A percentile compares a stretch with the other conserved stretches of the same genome.
Conservation (phyloP, 2,113 vertebrate genomes). For the Lophius piscatorius region DNA sequence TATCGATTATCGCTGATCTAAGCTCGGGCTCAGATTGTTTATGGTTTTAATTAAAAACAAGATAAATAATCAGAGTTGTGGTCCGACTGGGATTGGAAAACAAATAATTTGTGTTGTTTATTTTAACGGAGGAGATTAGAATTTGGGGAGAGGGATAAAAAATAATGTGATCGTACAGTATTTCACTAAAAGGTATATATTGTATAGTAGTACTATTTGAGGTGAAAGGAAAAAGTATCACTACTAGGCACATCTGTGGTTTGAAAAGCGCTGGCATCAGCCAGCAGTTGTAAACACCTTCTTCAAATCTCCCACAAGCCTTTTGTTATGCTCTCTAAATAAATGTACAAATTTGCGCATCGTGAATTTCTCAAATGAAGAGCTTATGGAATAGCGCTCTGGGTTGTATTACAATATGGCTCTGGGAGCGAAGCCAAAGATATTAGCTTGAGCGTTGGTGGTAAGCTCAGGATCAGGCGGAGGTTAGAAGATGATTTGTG, state of each 20-base stretch:
- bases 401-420: conserved; percentile 47
- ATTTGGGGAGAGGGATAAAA: no score
- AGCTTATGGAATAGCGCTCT: conserved; percentile 56
- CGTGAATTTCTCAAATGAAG: conserved; percentile 43
- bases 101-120: no score
- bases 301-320: conserved; percentile 43
- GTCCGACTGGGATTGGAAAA: no score
- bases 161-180: no score
- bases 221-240: neutral
- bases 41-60: conserved; percentile 37
- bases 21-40: neutral
- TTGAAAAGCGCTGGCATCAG: conserved; percentile 13
- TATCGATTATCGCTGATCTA: conserved; percentile 36
- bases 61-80: neutral
- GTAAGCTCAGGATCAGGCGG: conserved; percentile 45
- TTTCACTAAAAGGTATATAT: no score
- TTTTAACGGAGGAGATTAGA: no score
- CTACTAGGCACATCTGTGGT: no score
- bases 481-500: conserved; percentile 60
- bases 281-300: conserved; percentile 44
- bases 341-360: conserved; percentile 55
- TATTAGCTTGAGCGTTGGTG: conserved; percentile 47
- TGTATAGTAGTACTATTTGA: neutral
- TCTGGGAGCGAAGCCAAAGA: conserved; percentile 28
- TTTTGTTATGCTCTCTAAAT: conserved; percentile 40